phyloP scores from a whole-genome alignment of 2,797 vertebrate genomes.

The Gallirallus australis region DNA sequence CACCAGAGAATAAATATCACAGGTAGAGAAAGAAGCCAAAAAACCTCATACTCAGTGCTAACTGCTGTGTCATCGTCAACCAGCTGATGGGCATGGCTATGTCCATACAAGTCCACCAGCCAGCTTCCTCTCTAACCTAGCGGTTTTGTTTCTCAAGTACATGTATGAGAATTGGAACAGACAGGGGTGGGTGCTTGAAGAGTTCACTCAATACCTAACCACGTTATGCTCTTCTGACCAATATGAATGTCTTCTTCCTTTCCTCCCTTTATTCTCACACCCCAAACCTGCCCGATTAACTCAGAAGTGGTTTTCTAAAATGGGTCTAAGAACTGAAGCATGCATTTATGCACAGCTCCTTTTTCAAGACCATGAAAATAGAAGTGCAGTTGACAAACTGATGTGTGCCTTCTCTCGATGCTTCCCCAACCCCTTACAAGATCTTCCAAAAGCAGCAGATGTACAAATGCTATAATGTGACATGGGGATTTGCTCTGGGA shows the following conservation, averaged over 20 bases:
- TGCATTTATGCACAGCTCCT: background rate
- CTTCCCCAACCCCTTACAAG: background rate
- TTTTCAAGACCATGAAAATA: background rate
- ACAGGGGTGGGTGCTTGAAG: background rate
- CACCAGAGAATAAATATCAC: background rate
- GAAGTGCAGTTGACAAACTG: background rate
- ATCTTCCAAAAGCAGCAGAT: background rate
- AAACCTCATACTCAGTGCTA: accelerated
- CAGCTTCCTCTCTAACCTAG: background rate
- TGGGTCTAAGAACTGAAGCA: background rate
- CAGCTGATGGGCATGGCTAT: background rate
- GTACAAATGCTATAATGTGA: background rate
- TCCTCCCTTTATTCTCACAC: background rate
- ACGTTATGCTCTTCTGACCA: background rate
- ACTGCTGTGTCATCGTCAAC: background rate
- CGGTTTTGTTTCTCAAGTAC: background rate
- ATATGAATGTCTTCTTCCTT: background rate
- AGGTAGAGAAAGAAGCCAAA: background rate
- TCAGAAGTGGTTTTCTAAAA: background rate
- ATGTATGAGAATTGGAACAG: accelerated
- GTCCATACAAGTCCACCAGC: background rate
- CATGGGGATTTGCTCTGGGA: background rate
- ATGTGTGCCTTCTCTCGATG: background rate
- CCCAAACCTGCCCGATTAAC: background rate
- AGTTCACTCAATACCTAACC: background rate